phyloP scores from a whole-genome alignment of 2,888 invertebrate genomes.

The Phortica okadai region DNA sequence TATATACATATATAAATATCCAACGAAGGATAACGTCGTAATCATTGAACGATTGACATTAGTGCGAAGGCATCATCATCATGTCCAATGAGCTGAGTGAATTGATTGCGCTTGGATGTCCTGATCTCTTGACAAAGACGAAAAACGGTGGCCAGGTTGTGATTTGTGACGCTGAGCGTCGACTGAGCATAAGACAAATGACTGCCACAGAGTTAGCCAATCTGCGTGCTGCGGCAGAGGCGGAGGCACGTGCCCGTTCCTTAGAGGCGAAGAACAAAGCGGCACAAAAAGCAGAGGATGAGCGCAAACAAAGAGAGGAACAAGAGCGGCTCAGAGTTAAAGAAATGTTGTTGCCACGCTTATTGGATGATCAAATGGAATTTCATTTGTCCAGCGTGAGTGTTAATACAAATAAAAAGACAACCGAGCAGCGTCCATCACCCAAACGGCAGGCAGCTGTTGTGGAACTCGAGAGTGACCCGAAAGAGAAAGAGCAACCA shows the following conservation, averaged over 20 bases:
- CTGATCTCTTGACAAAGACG: constrained; percentile 60
- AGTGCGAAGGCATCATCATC: constrained; percentile 36
- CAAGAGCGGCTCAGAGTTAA: background rate
- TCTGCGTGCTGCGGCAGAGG: constrained; percentile 64
- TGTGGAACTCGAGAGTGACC: background rate
- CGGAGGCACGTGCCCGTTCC: constrained; percentile 51
- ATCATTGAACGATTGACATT: constrained; percentile 6
- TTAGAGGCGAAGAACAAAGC: constrained; percentile 37
- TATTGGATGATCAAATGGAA: constrained; percentile 62
- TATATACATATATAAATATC: constrained; percentile 14
- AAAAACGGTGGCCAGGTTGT: constrained; percentile 47
- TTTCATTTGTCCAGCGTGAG: constrained; percentile 52
- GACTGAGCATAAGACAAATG: constrained; percentile 74
- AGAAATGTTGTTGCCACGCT: constrained; percentile 51
- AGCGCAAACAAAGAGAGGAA: constrained; percentile 34
- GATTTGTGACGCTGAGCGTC: constrained; percentile 64
- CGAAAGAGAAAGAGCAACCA: background rate
- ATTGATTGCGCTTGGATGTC: constrained; percentile 71
- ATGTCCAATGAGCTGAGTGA: constrained; percentile 74
- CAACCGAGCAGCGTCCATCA: background rate
- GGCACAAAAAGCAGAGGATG: constrained; percentile 38
- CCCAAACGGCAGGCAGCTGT: background rate
- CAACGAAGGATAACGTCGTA: constrained; percentile 2
- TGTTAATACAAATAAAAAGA: background rate
- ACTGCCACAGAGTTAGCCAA: constrained; percentile 68